These are phyloP conservation scores for Rugalucina vietnamica DNA, from an alignment of 2,888 invertebrate species.

Conservation along the genomic window DNA sequence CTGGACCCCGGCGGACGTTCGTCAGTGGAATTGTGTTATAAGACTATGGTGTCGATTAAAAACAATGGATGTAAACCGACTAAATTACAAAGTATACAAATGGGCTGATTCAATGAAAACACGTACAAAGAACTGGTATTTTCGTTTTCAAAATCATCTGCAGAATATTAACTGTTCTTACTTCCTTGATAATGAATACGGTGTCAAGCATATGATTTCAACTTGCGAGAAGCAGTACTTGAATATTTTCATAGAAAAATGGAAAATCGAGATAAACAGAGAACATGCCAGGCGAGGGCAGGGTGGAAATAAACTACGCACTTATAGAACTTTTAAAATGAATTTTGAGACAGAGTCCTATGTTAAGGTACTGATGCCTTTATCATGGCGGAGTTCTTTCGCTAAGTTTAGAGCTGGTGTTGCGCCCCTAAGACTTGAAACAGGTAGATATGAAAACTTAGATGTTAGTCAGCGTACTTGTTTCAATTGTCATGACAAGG, in stretches of 20 bases:
- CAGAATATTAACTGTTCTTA: background rate
- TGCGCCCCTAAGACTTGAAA: constrained; percentile 12
- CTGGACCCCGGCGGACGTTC: background rate
- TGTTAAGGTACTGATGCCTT: background rate
- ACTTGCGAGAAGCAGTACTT: background rate
- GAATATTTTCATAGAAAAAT: background rate
- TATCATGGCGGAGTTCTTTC: background rate
- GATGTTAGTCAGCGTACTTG: background rate
- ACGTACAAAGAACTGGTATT: background rate
- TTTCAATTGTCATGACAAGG: background rate
- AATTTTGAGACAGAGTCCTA: background rate
- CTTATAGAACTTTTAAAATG: background rate
- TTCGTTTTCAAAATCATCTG: background rate
- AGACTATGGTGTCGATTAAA: background rate
- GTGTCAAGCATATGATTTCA: background rate
- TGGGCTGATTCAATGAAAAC: background rate
- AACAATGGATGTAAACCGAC: background rate
- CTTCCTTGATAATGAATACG: background rate
- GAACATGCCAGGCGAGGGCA: background rate
- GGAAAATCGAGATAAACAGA: background rate
- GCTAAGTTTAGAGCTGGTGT: background rate
- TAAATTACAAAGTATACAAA: background rate
- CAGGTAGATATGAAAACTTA: constrained; percentile 13
- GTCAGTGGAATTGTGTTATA: constrained; percentile 4
- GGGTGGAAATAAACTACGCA: background rate